Conservation (phyloP, 1,140 invertebrate species). For the Drosophila repletoides region DNA sequence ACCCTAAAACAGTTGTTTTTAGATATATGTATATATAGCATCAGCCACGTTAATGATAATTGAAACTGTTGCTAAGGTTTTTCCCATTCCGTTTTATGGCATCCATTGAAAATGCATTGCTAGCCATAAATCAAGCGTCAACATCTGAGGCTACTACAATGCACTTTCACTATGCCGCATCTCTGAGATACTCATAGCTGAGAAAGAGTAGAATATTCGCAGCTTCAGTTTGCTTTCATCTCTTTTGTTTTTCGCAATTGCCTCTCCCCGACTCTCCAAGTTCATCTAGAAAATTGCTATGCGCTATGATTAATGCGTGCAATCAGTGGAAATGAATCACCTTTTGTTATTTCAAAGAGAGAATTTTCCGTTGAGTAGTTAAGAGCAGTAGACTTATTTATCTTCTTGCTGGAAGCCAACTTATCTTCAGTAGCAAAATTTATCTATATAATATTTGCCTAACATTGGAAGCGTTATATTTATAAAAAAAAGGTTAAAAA, state of each 20-base stretch:
- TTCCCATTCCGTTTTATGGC: slow-evolving; percentile 17
- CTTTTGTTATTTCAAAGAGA: background rate
- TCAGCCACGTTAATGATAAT: slow-evolving; percentile 24
- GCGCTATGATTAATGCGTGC: slow-evolving; percentile 43
- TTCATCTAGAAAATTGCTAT: slow-evolving; percentile 46
- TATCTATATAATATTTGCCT: background rate
- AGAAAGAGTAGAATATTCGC: background rate
- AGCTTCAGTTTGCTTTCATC: background rate
- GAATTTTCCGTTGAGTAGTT: background rate
- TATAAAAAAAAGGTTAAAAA: too few species aligned
- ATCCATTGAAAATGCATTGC: slow-evolving; percentile 27
- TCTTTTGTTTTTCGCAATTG: slow-evolving; percentile 25
- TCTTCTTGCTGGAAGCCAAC: too few species aligned
- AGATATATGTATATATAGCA: background rate
- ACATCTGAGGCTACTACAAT: slow-evolving; percentile 12
- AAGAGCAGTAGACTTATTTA: background rate
- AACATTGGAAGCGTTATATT: too few species aligned
- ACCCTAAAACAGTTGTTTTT: too few species aligned
- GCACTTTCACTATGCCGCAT: slow-evolving; percentile 37
- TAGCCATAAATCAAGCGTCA: slow-evolving; percentile 48
- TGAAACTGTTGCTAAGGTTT: slow-evolving; percentile 12
- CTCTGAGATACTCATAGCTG: slow-evolving; percentile 25
- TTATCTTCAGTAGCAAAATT: too few species aligned
- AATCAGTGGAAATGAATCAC: slow-evolving; percentile 39
- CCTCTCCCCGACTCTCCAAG: slow-evolving; percentile 18